These are phyloP conservation scores for Sebastes matsubarae DNA, from an alignment of 2,797 vertebrate genomes.

Conservation along the genomic window DNA sequence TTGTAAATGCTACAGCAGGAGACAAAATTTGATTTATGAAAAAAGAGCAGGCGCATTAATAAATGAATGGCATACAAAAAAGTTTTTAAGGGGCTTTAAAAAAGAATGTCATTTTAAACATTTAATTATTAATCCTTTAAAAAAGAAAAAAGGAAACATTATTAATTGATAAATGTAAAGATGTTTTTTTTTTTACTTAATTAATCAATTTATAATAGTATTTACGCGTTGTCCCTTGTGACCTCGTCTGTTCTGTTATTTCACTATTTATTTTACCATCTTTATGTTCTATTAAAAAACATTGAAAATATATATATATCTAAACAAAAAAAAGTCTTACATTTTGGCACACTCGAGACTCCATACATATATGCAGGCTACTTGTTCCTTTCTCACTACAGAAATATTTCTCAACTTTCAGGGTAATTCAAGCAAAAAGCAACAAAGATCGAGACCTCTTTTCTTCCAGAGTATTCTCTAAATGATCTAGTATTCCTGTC, in stretches of 20 bases:
- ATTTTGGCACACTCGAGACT: constrained; percentile 33
- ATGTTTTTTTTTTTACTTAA: background rate
- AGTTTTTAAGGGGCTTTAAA: too few species aligned
- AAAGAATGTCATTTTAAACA: too few species aligned
- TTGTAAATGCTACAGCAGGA: background rate
- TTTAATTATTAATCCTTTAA: too few species aligned
- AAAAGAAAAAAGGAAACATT: background rate
- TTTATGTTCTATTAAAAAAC: background rate
- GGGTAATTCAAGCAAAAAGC: background rate
- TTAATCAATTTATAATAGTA: background rate
- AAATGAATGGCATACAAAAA: too few species aligned
- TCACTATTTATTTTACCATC: background rate
- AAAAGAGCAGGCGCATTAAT: too few species aligned
- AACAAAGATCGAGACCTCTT: background rate
- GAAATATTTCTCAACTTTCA: background rate
- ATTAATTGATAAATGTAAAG: background rate
- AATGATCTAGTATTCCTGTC: background rate
- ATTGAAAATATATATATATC: background rate
- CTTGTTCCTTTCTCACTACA: background rate
- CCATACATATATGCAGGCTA: accelerated
- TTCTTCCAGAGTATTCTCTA: background rate
- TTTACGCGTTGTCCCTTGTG: background rate
- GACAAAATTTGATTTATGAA: background rate
- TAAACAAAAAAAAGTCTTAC: background rate
- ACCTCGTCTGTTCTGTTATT: background rate